Percentiles rank a stretch among this genome's conserved stretches.
These are phyloP conservation scores for Danionella cerebrum DNA, from an alignment of 2,113 vertebrate species.

Conservation along the genomic window DNA sequence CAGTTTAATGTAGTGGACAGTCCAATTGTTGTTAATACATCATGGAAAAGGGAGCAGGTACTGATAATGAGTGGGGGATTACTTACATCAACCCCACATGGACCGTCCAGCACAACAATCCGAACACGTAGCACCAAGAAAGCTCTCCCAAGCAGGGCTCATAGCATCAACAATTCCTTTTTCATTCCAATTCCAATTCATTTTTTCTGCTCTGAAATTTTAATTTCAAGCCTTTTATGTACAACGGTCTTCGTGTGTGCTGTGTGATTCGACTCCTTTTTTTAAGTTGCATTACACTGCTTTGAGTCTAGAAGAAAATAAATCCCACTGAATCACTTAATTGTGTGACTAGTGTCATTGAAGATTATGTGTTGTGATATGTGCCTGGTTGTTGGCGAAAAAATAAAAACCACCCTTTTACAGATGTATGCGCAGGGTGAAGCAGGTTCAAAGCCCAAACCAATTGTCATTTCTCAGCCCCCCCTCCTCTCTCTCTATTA, in stretches of 20 bases:
- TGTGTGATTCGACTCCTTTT: constrained; percentile 27
- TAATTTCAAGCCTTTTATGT: constrained; percentile 36
- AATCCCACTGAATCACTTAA: neutral
- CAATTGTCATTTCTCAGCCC: too few species aligned
- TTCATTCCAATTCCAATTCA: too few species aligned
- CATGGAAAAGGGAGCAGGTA: constrained; percentile 4
- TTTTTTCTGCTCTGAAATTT: neutral
- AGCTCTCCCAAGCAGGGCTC: constrained; percentile 21
- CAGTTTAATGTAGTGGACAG: constrained; percentile 40
- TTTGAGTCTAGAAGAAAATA: constrained; percentile 10
- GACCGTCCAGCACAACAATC: constrained; percentile 51
- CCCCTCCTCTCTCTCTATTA: too few species aligned
- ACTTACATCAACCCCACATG: constrained; percentile 33
- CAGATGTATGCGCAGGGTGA: too few species aligned
- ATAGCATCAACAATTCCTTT: constrained; percentile 31
- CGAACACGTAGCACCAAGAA: constrained; percentile 39
- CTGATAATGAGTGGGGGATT: constrained; percentile 23
- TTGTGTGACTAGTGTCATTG: too few species aligned
- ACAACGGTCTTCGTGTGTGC: constrained; percentile 18
- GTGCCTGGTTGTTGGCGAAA: constrained; percentile 26
- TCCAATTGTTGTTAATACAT: constrained; percentile 26
- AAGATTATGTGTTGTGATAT: constrained; percentile 22
- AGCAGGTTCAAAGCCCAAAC: too few species aligned
- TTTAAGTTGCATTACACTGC: neutral
- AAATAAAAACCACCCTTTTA: too few species aligned